Evolutionary conservation across 2,113 vertebrate species (phyloP).

Genomic region (Neomonachus schauinslandi): DNA sequence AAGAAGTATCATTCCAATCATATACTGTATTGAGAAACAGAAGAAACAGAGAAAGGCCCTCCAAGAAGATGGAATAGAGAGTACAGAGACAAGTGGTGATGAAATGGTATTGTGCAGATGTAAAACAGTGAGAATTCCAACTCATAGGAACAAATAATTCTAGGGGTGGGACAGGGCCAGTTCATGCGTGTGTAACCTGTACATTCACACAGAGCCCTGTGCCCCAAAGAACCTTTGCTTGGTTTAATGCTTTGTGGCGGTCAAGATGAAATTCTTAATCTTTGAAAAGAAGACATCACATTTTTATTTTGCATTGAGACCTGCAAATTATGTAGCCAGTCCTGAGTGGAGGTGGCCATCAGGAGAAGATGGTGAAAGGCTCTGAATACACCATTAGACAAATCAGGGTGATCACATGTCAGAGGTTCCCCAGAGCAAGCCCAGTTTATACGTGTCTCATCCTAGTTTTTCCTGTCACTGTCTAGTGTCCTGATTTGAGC

Average conservation of each 20-base stretch:
- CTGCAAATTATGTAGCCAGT: background rate
- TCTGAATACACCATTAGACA: background rate
- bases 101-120: background rate
- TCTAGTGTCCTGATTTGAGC: background rate
- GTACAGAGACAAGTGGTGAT: background rate
- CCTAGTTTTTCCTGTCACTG: background rate
- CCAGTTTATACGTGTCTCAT: background rate
- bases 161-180: accelerated
- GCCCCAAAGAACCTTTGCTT: background rate
- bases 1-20: background rate
- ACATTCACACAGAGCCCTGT: background rate
- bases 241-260: background rate
- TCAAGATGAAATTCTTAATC: background rate
- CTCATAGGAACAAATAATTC: background rate
- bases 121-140: background rate
- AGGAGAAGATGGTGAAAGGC: background rate
- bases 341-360: background rate
- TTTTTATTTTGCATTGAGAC: background rate
- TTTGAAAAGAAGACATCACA: background rate
- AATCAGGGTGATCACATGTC: background rate
- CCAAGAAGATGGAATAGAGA: background rate
- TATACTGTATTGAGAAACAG: background rate
- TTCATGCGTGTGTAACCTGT: background rate
- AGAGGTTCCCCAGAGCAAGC: background rate
- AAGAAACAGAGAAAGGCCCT: background rate